Base-by-base conservation (phyloP, 2,888 invertebrate genomes). In the Drosophila peninsularis region DNA sequence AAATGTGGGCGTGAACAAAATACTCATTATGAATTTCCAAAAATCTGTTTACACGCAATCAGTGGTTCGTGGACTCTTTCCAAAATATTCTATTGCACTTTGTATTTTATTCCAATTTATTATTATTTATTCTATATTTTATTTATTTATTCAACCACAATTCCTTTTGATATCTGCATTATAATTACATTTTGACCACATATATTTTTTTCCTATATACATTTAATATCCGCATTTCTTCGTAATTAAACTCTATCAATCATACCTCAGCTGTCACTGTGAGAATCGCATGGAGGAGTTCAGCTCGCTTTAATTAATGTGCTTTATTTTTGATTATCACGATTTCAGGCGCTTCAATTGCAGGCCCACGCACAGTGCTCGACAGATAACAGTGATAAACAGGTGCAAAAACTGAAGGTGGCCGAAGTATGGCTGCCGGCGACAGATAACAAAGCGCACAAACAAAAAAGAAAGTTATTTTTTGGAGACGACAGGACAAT, bases 401-500 rank as follows among this genome's bases (percentile, higher is more conserved):
- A 58, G 52, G 52, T 57, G 41, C 17, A 17, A 45, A 17, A 52
- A 27, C 42, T 24, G 17, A 44, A 34, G 50, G 36, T 30, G 66
- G 67, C 13, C 30, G 13, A 52, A 52, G 44, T 39, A 42, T 36
- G 41, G 39, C 27, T 17, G 14, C 4, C 19, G 17, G 5, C 52
- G 17, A 7, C 52, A 66, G 41, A 76, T 45, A 64, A 50, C n/a
- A 32, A 7, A 7, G 9, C 21, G 32, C 10, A 37, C 24, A 57
- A 36, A 13, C 37, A 19, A 52, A 39, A 30, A 39, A 41, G 39
- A 62, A 53, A 3, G 14, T 21, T 5, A 13, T 36, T 50, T 49
- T 42, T 24, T 42, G 19, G 27, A 24, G 32, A 13, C 41, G 54
- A 17, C 42, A 47, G 41, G 47, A 63, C 81, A 80, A 86, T 86